phyloP scores from a whole-genome alignment of 2,797 vertebrate species.

The Dryobates pubescens region DNA sequence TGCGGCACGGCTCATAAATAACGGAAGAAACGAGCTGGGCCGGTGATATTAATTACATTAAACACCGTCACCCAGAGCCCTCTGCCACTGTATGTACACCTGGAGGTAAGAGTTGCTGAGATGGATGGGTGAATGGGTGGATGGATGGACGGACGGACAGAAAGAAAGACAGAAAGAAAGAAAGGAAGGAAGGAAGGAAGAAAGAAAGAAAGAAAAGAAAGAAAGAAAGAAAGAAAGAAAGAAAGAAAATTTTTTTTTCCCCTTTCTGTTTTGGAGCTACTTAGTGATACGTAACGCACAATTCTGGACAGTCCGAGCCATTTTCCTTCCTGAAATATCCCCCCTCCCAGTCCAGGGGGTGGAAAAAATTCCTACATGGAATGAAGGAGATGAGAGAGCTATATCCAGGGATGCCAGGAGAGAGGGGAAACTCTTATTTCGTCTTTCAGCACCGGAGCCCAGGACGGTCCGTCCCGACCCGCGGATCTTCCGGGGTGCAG shows the following conservation, averaged over 20 bases:
- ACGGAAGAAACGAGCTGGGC: slow-evolving; percentile 26
- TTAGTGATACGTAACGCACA: fast-evolving
- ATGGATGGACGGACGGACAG: neutral
- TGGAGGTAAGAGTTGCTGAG: neutral
- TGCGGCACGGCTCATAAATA: slow-evolving; percentile 35
- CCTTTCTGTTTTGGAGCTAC: neutral
- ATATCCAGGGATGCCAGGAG: neutral
- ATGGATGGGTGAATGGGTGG: neutral
- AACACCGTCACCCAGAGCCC: slow-evolving; percentile 27
- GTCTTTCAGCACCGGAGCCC: neutral
- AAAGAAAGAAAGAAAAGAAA: neutral
- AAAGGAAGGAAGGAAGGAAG: too few relatives aligned
- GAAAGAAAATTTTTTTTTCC: neutral
- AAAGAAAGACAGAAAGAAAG: neutral
- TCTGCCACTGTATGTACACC: neutral
- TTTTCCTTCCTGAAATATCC: neutral
- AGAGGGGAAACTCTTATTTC: neutral
- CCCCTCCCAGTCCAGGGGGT: neutral
- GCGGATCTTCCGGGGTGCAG: neutral
- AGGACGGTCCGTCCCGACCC: neutral
- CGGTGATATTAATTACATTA: slow-evolving; percentile 35
- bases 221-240: neutral
- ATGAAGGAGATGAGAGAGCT: neutral
- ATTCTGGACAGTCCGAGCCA: neutral
- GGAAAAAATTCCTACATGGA: neutral